Conservation (phyloP, 2,888 invertebrate genomes). For the Athalia circularis region DNA sequence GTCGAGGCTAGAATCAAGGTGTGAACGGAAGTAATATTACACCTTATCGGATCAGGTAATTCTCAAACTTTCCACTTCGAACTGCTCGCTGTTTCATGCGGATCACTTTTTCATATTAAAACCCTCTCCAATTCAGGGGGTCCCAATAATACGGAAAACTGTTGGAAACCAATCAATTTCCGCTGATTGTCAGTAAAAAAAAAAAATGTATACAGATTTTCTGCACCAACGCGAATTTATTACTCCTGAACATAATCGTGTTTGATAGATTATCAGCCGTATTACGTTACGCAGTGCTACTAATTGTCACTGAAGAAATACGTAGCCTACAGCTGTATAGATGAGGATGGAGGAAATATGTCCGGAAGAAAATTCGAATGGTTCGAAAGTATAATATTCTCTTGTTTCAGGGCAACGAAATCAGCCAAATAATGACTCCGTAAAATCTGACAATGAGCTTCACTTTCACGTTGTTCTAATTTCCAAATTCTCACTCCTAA, state of each 20-base stretch:
- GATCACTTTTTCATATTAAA: neutral
- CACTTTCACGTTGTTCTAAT: neutral
- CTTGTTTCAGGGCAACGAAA: slow-evolving; percentile 28
- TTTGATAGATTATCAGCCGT: too few relatives aligned
- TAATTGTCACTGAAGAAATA: neutral
- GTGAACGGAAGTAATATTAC: slow-evolving; percentile 57
- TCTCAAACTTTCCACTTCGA: slow-evolving; percentile 60
- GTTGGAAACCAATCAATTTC: too few relatives aligned
- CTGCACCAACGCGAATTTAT: slow-evolving; percentile 5
- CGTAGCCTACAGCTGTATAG: neutral
- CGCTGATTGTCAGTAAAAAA: too few relatives aligned
- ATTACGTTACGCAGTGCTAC: too few relatives aligned
- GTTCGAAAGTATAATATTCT: slow-evolving; percentile 27
- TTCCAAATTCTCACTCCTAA: neutral
- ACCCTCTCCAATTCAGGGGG: neutral
- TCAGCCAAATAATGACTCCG: slow-evolving; percentile 18
- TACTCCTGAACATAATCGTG: too few relatives aligned
- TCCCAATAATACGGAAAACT: too few relatives aligned
- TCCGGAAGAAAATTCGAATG: slow-evolving; percentile 45
- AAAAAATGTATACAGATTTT: neutral
- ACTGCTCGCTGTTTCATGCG: neutral
- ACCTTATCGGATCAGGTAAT: slow-evolving; percentile 59
- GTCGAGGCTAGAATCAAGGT: slow-evolving; percentile 55
- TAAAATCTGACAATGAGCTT: slow-evolving; percentile 39
- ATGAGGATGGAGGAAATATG: too few relatives aligned